Percentiles rank a stretch among this genome's conserved stretches.
These are phyloP conservation scores for Pediacus dermestoides DNA, from an alignment of 2,888 invertebrate species.

Conservation along the genomic window DNA sequence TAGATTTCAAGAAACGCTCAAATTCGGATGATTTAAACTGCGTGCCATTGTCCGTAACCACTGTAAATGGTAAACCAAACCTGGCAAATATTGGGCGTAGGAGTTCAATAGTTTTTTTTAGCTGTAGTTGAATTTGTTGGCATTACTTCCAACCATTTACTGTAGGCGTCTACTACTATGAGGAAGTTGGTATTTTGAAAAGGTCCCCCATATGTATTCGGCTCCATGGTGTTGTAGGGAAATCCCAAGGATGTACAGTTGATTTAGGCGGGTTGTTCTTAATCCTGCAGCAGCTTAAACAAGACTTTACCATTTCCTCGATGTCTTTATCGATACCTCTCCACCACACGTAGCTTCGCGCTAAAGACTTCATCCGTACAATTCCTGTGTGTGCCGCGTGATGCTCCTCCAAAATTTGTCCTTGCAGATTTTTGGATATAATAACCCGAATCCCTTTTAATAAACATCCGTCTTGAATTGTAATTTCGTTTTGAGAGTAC, in stretches of 20 bases:
- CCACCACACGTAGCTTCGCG: slow-evolving; percentile 27
- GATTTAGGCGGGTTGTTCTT: slow-evolving; percentile 2
- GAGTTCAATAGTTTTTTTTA: slow-evolving; percentile 12
- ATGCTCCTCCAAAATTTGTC: background rate
- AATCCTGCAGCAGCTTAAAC: slow-evolving; percentile 20
- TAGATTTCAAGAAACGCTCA: slow-evolving; percentile 7
- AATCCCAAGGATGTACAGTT: slow-evolving; percentile 3
- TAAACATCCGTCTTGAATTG: background rate
- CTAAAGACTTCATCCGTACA: slow-evolving; percentile 26
- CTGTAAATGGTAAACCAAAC: slow-evolving; percentile 13
- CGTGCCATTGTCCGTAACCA: slow-evolving; percentile 24
- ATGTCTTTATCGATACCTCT: slow-evolving; percentile 30
- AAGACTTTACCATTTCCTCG: slow-evolving; percentile 23
- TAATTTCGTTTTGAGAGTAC: background rate
- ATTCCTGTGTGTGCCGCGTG: slow-evolving; percentile 1
- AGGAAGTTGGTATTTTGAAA: slow-evolving; percentile 8
- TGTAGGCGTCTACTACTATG: slow-evolving; percentile 13
- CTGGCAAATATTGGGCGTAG: slow-evolving; percentile 14
- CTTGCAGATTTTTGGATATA: slow-evolving; percentile 1
- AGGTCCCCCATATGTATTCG: slow-evolving; percentile 13
- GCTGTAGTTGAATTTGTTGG: slow-evolving; percentile 2
- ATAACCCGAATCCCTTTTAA: background rate
- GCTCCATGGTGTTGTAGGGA: slow-evolving; percentile 8
- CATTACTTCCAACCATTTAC: slow-evolving; percentile 10
- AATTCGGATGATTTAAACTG: slow-evolving; percentile 13